Evolutionary conservation across 2,888 invertebrate species (phyloP).

Genomic region (Mystacides longicornis): DNA sequence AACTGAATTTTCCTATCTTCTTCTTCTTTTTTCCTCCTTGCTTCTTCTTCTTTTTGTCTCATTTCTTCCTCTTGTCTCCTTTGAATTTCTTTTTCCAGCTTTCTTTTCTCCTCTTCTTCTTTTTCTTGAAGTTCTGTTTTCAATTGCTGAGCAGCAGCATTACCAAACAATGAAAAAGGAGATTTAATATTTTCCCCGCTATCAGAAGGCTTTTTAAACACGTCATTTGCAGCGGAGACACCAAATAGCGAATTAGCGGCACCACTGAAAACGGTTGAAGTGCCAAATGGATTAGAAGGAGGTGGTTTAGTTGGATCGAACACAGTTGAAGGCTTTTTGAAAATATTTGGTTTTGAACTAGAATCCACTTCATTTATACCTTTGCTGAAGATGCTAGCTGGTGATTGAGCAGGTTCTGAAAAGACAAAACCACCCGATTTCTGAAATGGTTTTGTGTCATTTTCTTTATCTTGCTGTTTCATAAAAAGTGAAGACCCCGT

Average conservation of each 20-base stretch:
- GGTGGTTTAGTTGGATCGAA: neutral
- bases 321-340: neutral
- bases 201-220: neutral
- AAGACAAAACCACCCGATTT: constrained; percentile 18
- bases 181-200: neutral
- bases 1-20: constrained; percentile 34
- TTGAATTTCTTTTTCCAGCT: constrained; percentile 18
- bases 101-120: constrained; percentile 10
- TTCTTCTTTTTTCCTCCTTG: constrained; percentile 31
- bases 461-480: constrained; percentile 3
- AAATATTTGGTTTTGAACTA: constrained; percentile 5
- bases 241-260: constrained; percentile 15
- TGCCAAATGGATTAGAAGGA: neutral
- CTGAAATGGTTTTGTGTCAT: constrained; percentile 1
- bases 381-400: constrained; percentile 14
- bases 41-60: constrained; percentile 19
- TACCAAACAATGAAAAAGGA: constrained; percentile 13
- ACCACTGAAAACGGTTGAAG: constrained; percentile 8
- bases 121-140: constrained; percentile 31
- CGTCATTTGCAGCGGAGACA: constrained; percentile 8
- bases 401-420: constrained; percentile 16
- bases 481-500: constrained; percentile 5
- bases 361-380: constrained; percentile 6
- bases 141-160: constrained; percentile 8
- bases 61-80: constrained; percentile 17